Base-by-base conservation (phyloP, 92 coral and sea anemone genomes). In the Virgularia gustaviana region DNA sequence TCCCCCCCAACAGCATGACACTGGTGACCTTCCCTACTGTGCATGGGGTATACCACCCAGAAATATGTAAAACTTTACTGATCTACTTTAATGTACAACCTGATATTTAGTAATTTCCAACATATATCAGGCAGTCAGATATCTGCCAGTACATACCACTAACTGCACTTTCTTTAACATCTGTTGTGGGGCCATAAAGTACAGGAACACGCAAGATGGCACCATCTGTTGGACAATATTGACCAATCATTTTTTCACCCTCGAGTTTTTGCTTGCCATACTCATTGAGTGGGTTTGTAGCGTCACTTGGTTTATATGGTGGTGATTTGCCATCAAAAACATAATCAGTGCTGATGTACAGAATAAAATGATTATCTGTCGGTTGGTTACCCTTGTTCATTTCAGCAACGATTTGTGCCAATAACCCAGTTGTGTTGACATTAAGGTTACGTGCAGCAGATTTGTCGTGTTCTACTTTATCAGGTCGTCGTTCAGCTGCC, bases 311-410 rank as follows among this genome's bases (percentile, higher is more conserved):
- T 56, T 82, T 72, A 73, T 88, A 88, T 0, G 96, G 96, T 0
- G 96, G 87, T 16, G 65, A 75, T 3, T 78, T 81, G 10, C 96
- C 96, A 68, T 90, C 96, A 78, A 90, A 90, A 42, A 90, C 95
- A 56, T 90, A 90, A 64, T 85, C 96, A 0, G 96, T 88, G 59
- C 96, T 90, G 28, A 90, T 75, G 43, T 90, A 90, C 27, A 90
- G 64, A 81, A 90, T 75, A 49, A 88, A 90, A 65, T 90, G 96
- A 16, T 62, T 60, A 15, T 85, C 86, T 19, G 22, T 70, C 19
- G 73, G 82, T 35, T 67, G 55, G 12, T 42, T 87, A 9, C 57
- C 45, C 13, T 20, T 52, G 77, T 90, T 90, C 4, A 90, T 79
- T 53, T 58, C 82, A 36, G 78, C 82, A 25, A 90, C 79, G 10